Conservation (phyloP, 2,113 vertebrate species). For the Ictalurus punctatus region DNA sequence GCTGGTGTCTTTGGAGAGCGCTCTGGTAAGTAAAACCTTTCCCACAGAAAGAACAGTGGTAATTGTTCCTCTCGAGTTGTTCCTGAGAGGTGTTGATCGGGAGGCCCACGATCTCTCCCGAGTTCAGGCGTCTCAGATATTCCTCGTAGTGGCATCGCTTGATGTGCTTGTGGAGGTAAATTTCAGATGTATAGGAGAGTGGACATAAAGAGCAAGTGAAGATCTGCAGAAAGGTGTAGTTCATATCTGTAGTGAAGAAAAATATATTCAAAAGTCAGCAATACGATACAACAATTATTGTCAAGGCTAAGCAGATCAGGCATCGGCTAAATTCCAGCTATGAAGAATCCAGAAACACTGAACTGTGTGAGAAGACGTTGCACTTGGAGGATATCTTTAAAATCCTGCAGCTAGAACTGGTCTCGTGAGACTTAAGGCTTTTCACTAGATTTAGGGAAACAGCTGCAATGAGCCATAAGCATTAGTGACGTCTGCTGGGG, state of each 20-base stretch:
- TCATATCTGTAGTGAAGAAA: not conserved
- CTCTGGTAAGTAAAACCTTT: constrained; percentile 28
- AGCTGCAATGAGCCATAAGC: not conserved
- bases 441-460: not conserved
- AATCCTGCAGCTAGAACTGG: not conserved
- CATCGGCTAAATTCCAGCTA: not conserved
- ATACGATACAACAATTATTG: not conserved
- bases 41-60: constrained; percentile 24
- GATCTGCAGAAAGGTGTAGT: constrained; percentile 17
- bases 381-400: not conserved
- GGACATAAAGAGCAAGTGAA: constrained; percentile 21
- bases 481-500: not conserved
- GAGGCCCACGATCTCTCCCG: constrained; percentile 9
- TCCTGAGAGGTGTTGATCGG: not conserved
- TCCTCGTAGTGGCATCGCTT: constrained; percentile 27
- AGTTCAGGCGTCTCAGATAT: constrained; percentile 20
- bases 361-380: not conserved
- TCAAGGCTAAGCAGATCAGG: not conserved
- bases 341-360: not conserved
- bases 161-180: constrained; percentile 22
- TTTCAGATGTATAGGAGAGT: constrained; percentile 17
- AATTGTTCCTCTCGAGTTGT: constrained; percentile 1
- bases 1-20: constrained; percentile 25
- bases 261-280: not conserved
- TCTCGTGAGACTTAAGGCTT: not conserved